phyloP scores from a whole-genome alignment of 2,888 invertebrate genomes.

The Herminia tarsipennalis region DNA sequence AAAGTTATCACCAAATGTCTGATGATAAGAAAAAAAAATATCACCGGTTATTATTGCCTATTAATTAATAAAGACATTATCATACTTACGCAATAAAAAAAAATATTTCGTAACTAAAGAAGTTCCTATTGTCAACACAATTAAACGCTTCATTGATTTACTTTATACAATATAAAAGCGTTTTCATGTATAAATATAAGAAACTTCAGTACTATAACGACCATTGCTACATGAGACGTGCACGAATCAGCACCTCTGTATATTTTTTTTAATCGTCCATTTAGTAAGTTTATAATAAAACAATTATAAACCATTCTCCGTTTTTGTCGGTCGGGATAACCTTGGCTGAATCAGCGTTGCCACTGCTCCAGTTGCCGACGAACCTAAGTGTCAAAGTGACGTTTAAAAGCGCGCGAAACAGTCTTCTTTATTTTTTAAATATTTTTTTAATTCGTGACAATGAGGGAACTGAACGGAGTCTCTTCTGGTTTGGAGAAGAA shows the following conservation, averaged over 20 bases:
- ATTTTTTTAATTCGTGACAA: conserved; percentile 47
- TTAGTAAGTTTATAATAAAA: conserved; percentile 29
- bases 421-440: conserved; percentile 32
- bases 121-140: too few relatives aligned
- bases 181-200: conserved; percentile 55
- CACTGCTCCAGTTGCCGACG: conserved; percentile 63
- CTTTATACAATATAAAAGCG: conserved; percentile 29
- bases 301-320: conserved; percentile 41
- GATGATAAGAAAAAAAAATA: too few relatives aligned
- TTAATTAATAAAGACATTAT: too few relatives aligned
- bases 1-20: too few relatives aligned
- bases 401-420: conserved; percentile 72
- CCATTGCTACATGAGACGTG: conserved; percentile 44
- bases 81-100: too few relatives aligned
- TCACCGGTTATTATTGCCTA: too few relatives aligned
- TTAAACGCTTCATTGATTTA: background rate
- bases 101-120: too few relatives aligned
- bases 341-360: conserved; percentile 64
- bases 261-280: conserved; percentile 26
- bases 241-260: conserved; percentile 37
- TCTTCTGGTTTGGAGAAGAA: conserved; percentile 65
- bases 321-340: conserved; percentile 60
- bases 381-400: conserved; percentile 74
- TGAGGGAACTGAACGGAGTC: conserved; percentile 75
- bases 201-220: conserved; percentile 14